Evolutionary conservation across 2,113 vertebrate species (phyloP).

Genomic region (Nematolebias whitei): DNA sequence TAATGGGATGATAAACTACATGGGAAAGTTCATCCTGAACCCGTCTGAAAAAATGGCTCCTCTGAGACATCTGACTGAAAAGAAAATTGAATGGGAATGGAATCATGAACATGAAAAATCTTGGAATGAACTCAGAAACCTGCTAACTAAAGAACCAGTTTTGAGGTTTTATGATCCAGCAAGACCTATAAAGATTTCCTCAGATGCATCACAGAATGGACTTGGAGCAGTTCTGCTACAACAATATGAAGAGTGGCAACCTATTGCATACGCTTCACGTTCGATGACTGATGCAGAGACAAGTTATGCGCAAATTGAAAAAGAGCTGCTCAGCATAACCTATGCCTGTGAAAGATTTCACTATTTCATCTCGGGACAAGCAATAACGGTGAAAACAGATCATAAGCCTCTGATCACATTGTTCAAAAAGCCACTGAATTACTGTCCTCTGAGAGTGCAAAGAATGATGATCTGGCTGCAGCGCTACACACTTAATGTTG

Average conservation of each 20-base stretch:
- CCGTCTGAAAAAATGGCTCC: neutral
- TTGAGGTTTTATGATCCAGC: constrained; percentile 11
- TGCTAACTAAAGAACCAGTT: constrained; percentile 4
- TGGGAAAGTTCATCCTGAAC: constrained; percentile 21
- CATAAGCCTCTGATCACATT: neutral
- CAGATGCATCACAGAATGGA: constrained; percentile 16
- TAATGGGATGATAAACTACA: constrained; percentile 5
- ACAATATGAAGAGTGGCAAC: constrained; percentile 10
- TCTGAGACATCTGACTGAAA: neutral
- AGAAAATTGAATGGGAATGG: constrained; percentile 9
- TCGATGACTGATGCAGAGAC: constrained; percentile 9
- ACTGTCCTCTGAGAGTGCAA: constrained; percentile 5
- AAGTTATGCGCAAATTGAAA: constrained; percentile 9
- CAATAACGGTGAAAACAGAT: constrained; percentile 11
- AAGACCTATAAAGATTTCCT: constrained; percentile 1
- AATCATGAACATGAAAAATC: constrained; percentile 15
- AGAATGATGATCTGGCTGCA: constrained; percentile 20
- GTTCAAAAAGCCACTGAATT: constrained; percentile 8
- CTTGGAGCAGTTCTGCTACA: constrained; percentile 7
- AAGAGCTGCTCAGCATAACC: constrained; percentile 9
- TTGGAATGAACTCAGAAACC: neutral
- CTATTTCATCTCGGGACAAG: constrained; percentile 15
- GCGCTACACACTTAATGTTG: neutral
- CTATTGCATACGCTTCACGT: neutral
- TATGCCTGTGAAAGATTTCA: constrained; percentile 24